phyloP scores from a whole-genome alignment of 2,113 vertebrate species.

The Pandion haliaetus region DNA sequence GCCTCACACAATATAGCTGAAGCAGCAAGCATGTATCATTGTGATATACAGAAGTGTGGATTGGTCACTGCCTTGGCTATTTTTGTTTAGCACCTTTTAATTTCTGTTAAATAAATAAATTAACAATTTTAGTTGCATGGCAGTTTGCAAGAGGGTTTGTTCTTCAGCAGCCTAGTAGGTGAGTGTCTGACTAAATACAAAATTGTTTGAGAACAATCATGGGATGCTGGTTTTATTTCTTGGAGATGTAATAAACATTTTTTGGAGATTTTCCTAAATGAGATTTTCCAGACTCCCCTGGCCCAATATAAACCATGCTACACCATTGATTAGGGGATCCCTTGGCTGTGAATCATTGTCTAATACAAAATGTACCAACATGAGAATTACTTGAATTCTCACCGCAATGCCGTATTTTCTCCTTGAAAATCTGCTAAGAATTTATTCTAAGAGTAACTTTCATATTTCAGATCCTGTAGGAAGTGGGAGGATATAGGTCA shows the following conservation, averaged over 20 bases:
- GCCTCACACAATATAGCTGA: neutral
- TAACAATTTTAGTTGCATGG: neutral
- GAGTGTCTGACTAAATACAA: neutral
- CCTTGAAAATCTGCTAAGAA: neutral
- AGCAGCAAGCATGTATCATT: neutral
- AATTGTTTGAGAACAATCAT: neutral
- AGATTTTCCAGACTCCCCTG: neutral
- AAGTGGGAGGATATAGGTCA: neutral
- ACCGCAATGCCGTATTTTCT: neutral
- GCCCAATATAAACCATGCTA: neutral
- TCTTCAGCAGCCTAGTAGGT: neutral
- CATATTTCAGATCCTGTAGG: neutral
- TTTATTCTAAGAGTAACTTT: neutral
- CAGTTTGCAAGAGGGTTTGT: neutral
- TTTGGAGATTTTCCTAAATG: neutral
- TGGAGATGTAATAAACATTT: neutral
- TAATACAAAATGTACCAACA: neutral
- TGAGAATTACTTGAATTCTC: neutral
- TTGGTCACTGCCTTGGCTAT: neutral
- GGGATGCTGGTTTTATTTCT: neutral
- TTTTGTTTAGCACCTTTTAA: neutral
- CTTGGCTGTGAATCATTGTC: neutral
- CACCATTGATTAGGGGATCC: neutral
- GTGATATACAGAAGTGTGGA: neutral
- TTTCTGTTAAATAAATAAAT: neutral